Base-by-base conservation (phyloP, 2,888 invertebrate genomes). In the Heliconius ethilla region DNA sequence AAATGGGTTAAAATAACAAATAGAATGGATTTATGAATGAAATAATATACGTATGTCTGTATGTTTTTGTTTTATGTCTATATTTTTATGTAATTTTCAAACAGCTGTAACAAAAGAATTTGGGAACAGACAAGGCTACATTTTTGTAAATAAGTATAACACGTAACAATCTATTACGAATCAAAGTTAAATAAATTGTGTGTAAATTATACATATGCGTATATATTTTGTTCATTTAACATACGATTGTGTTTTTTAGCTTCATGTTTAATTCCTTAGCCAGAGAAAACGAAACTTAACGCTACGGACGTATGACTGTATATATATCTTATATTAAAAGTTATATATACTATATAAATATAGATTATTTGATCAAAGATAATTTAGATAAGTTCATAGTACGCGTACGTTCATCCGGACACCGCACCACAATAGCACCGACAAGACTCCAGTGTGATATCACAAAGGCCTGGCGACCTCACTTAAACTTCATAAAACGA, bases 401-500 rank as follows among this genome's bases (percentile, higher is more conserved):
- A 62, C 22, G 55, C 25, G 55, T 55, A 70, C 40, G 73, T 55
- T 74, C 73, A 77, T 77, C 73, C 77, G 74, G 73, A 37, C 67
- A 62, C 66, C n/a, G n/a, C 69, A 63, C 65, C 40, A 74, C 77
- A 77, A 77, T 77, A 40, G 67, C 62, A 77, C 27, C 13, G 22
- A 70, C 51, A 40, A 77, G 73, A 40, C 33, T 51, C 73, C 77
- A 74, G 67, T 62, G 66, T 74, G 73, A 74, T 74, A 77, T 77
- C 77, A 77, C 66, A 74, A 77, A 77, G 67, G 73, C 59, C 66
- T 73, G 55, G 73, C 67, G 77, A 77, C 73, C 73, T 69, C 74
- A 77, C 73, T 77, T 74, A 77, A 77, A 72, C 74, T 77, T 62
- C 55, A 74, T 74, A 73, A 69, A 74, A 59, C 59, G 67, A 29